Evolutionary conservation across 1,140 invertebrate genomes (phyloP), one percentile per base, ranked within the genome.

Genomic region (Aphis craccivora): DNA sequence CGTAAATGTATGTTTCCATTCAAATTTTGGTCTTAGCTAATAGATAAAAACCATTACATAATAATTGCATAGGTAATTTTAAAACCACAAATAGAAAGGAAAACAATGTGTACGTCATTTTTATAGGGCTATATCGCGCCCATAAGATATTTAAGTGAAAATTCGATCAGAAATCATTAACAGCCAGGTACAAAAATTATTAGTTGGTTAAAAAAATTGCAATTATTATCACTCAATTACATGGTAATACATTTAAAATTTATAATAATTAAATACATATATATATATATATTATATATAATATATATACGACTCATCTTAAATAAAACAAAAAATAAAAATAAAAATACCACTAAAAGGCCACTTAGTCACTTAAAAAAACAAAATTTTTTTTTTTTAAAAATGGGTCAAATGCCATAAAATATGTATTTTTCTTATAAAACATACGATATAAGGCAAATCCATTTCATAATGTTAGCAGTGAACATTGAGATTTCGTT

Each of bases 131-230:
- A 86, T 40, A 53, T 84, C 3, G 48, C 35, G 11, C 81, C 91
- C 55, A 93, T 48, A 83, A 76, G 45, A 55, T 84, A 93, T 93
- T 53, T 84, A 93, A 11, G 35, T 60, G 91, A 93, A 93, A 90
- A 93, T 93, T 93, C 91, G 91, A 93, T 93, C 91, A 51, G 81
- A 93, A 55, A 51, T 86, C 45, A 35, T 81, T 91, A 93, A 93
- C 91, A 93, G 91, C 91, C 91, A 93, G 91, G 81, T 93, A 93
- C 91, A 93, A 93, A 91, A 83, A 92, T 84, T 93, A 93, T 86
- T 93, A 93, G 81, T 84, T 53, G 91, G 48, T 93, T 93, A 93
- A 93, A 93, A 92, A 92, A 93, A 93, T 53, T 86, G 76, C 76
- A 93, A 86, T 93, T 53, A 84, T 92, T 81, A 93, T 93, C 91